Evolutionary conservation across 2,113 vertebrate species (phyloP), one percentile per base, ranked within the genome.

Genomic region (Ageneiosus marmoratus): DNA sequence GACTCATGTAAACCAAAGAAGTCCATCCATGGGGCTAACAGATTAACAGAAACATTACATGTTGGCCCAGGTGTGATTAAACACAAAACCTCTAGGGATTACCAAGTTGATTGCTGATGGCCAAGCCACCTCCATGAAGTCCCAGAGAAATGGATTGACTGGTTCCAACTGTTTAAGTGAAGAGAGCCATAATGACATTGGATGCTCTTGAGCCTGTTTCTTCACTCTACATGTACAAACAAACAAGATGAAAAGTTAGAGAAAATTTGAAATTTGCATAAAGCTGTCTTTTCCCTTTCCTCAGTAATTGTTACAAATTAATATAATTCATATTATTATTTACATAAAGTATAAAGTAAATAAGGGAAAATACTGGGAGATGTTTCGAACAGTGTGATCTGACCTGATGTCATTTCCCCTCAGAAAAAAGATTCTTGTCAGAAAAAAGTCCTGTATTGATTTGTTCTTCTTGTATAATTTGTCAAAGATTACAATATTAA

Each of bases 131-230:
- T 95, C 91, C 96, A 97, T 97, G 87, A 97, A 96, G 88, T 96
- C 95, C 92, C 96, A 95, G 41, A 97, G 93, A 63, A 97, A 78
- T 4, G 96, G 95, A 83, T 63, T 92, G 44, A 95, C 95, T 5
- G 95, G 94, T 85, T 96, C 93, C 88, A 97, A 87, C 74, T 97
- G 96, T 80, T 94, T 93, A 9, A 96, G 92, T 44, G 91, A 96
- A 55, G 96, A 96, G 82, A 97, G 95, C 96, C 96, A 97, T 82
- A 97, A 83, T 32, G 96, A 97, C 96, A 97, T 97, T 86, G 96
- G 96, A 24, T 96, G 91, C 84, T 96, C 96, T 90, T 96, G 90
- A 11, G 96, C 96, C 87, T 97, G 96, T 85, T 92, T 94, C 88
- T 97, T 97, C 74, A 95, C 94, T 9, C 96, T 97, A 82, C 53